Percentiles rank a stretch among this genome's conserved stretches.
Conservation (phyloP, 2,797 vertebrate genomes). For the Ctenopoma kingsleyae region DNA sequence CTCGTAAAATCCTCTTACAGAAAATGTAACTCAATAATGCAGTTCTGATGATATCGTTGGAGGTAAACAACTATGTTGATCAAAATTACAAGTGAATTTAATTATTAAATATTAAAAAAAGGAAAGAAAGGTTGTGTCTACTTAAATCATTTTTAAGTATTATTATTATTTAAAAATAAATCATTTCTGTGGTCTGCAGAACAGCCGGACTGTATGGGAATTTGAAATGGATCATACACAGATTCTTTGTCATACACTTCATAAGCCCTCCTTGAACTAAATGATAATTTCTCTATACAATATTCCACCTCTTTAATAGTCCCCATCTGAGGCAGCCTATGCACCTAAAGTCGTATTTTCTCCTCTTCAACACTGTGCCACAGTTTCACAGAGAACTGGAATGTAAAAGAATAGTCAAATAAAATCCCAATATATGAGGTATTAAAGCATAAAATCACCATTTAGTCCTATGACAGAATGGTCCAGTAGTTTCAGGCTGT, state of each 20-base stretch:
- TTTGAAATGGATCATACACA: conserved; percentile 36
- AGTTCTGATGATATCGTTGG: neutral
- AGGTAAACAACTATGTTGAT: neutral
- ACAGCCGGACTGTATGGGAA: conserved; percentile 43
- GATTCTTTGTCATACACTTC: conserved; percentile 60
- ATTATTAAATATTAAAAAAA: neutral
- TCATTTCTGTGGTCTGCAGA: conserved; percentile 36
- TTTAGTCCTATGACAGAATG: neutral
- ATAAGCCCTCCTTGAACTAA: conserved; percentile 52
- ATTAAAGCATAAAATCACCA: neutral
- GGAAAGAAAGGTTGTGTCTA: too few relatives aligned
- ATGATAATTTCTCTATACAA: conserved; percentile 34
- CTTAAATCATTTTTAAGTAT: too few relatives aligned
- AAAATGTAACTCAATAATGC: neutral
- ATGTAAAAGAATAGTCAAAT: conserved; percentile 5
- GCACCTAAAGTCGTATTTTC: conserved; percentile 20
- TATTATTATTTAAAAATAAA: too few relatives aligned
- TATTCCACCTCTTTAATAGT: conserved; percentile 61
- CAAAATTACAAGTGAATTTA: conserved; percentile 4
- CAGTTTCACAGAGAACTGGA: conserved; percentile 10
- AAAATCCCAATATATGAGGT: neutral
- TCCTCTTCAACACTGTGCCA: neutral
- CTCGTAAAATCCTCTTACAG: conserved; percentile 1
- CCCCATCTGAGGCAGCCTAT: conserved; percentile 1
- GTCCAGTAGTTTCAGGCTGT: neutral